Conservation (phyloP, 2,888 invertebrate genomes). For the Acrobasis repandana region DNA sequence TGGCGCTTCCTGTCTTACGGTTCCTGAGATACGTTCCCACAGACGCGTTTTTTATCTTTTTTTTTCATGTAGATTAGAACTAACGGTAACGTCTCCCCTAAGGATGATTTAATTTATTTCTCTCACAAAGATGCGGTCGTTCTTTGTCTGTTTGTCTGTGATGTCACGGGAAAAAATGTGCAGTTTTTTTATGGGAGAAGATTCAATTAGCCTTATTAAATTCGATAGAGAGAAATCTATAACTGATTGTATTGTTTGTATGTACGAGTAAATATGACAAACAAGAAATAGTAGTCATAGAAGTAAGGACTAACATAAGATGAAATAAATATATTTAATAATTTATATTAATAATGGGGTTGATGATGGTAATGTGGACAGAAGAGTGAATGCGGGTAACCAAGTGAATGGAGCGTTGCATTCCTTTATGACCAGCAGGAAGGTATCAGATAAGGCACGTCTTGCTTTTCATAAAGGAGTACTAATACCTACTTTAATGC, state of each 20-base stretch:
- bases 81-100: constrained; percentile 80
- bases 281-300: too few species aligned
- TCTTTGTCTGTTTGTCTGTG: constrained; percentile 72
- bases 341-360: too few species aligned
- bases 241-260: neutral
- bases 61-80: constrained; percentile 70
- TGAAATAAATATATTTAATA: too few species aligned
- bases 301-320: neutral
- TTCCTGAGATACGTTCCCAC: constrained; percentile 77
- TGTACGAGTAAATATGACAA: too few species aligned
- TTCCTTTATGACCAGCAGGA: too few species aligned
- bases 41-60: constrained; percentile 66
- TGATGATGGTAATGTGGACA: too few species aligned
- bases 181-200: constrained; percentile 38
- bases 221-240: constrained; percentile 14
- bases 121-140: constrained; percentile 73
- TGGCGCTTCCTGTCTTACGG: constrained; percentile 67
- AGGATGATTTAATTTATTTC: constrained; percentile 80
- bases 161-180: constrained; percentile 57
- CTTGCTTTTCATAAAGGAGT: too few species aligned
- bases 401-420: too few species aligned
- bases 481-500: too few species aligned
- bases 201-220: constrained; percentile 31
- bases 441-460: too few species aligned
- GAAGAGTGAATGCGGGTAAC: too few species aligned